These are phyloP conservation scores for Onthophagus sagittarius DNA, from an alignment of 2,888 invertebrate species.

Conservation along the genomic window DNA sequence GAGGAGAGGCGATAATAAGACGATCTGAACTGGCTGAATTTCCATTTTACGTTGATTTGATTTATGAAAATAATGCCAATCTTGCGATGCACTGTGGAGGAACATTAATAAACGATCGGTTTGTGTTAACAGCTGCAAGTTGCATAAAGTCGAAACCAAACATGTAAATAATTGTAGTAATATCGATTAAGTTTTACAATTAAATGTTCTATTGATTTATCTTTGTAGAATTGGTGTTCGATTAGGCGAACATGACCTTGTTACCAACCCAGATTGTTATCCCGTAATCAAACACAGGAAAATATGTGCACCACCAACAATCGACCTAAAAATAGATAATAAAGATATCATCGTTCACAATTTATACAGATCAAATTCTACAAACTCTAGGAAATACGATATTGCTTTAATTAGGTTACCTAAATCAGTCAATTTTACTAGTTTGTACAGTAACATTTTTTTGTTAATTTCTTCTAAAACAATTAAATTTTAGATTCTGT, in stretches of 20 bases:
- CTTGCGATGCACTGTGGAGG: conserved; percentile 47
- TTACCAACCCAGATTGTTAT: conserved; percentile 49
- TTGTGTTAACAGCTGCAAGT: conserved; percentile 56
- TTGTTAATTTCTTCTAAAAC: no score
- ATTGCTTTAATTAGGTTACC: not conserved
- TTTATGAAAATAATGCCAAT: not conserved
- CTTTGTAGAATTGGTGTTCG: conserved; percentile 54
- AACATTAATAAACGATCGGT: conserved; percentile 48
- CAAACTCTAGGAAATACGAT: not conserved
- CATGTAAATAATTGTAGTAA: not conserved
- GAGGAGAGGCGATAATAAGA: not conserved
- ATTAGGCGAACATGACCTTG: conserved; percentile 58
- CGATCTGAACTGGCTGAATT: not conserved
- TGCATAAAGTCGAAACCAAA: conserved; percentile 45
- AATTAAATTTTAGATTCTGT: not conserved
- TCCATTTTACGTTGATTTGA: not conserved
- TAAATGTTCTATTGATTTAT: not conserved
- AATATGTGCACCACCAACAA: not conserved
- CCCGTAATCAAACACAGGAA: not conserved
- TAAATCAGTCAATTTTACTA: not conserved
- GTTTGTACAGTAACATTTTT: not conserved
- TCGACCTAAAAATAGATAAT: not conserved
- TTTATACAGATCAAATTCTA: not conserved
- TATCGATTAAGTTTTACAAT: not conserved
- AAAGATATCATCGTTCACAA: not conserved